A percentile compares a stretch with the other conserved stretches of the same genome.
Conservation (phyloP, 2,888 invertebrate genomes). For the Meta bourneti region DNA sequence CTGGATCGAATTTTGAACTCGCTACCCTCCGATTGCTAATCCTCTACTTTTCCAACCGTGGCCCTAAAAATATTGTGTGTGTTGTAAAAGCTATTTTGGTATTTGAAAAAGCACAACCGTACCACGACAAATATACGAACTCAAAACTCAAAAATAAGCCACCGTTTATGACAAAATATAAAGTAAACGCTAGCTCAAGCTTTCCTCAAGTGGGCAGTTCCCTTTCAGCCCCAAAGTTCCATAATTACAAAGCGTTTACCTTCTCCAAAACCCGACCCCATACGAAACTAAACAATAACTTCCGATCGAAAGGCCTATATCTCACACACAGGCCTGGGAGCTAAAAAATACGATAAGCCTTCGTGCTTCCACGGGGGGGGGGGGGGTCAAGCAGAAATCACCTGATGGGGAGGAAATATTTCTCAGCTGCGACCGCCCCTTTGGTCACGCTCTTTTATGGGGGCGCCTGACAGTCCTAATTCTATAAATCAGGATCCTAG, state of each 20-base stretch:
- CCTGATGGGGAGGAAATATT: constrained; percentile 41
- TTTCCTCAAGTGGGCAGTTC: not conserved
- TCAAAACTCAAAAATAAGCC: not conserved
- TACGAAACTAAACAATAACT: no score
- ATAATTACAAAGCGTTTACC: not conserved
- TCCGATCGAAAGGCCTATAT: no score
- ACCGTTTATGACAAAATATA: no score
- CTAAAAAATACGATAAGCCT: no score
- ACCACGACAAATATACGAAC: no score
- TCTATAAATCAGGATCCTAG: constrained; percentile 54
- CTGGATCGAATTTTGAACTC: no score
- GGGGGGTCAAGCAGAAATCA: constrained; percentile 32
- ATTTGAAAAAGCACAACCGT: no score
- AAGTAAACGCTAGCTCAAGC: not conserved
- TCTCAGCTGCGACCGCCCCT: constrained; percentile 10
- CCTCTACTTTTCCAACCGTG: no score
- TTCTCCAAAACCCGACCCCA: not conserved
- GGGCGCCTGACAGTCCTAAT: constrained; percentile 47
- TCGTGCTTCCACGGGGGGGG: not conserved
- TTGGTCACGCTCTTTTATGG: constrained; percentile 41
- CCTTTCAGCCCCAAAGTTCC: not conserved
- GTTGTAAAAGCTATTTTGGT: no score
- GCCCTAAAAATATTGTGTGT: no score
- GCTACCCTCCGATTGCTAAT: no score
- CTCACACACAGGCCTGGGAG: no score